These are phyloP conservation scores for Euleptes europaea DNA, from an alignment of 2,113 vertebrate species.

Conservation along the genomic window DNA sequence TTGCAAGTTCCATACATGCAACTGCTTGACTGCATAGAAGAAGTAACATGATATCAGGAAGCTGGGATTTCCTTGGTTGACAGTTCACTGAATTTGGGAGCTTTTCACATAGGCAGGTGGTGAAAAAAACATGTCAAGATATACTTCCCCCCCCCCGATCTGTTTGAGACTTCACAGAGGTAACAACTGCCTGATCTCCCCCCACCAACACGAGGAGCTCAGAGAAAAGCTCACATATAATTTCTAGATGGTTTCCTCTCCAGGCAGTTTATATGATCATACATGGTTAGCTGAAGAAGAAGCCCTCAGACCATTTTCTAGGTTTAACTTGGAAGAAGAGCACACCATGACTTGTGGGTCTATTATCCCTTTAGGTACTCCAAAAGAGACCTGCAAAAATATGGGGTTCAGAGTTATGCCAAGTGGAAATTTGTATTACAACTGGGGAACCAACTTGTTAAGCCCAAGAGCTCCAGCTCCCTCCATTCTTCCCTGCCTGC, in stretches of 20 bases:
- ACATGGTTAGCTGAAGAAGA: background rate
- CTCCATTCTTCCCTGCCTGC: too few species aligned
- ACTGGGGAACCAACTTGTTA: too few species aligned
- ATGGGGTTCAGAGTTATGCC: too few species aligned
- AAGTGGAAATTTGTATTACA: too few species aligned
- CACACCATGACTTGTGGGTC: too few species aligned
- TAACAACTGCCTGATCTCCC: background rate
- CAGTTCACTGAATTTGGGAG: slow-evolving; percentile 1
- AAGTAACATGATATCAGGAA: slow-evolving; percentile 19
- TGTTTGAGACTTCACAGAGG: background rate
- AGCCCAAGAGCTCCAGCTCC: too few species aligned
- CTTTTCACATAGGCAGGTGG: slow-evolving; percentile 21
- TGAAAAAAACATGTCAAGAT: background rate
- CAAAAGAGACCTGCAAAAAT: too few species aligned
- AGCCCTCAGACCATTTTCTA: background rate
- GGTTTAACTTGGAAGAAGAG: background rate
- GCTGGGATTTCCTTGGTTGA: slow-evolving; percentile 12
- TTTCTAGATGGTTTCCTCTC: background rate
- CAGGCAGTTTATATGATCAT: too few species aligned
- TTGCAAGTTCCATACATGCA: background rate
- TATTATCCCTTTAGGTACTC: too few species aligned
- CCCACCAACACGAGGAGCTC: background rate
- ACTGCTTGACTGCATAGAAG: background rate
- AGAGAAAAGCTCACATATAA: background rate
- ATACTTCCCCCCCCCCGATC: background rate